Base-by-base conservation (phyloP, 1,140 invertebrate species). In the Berghia stephanieae region DNA sequence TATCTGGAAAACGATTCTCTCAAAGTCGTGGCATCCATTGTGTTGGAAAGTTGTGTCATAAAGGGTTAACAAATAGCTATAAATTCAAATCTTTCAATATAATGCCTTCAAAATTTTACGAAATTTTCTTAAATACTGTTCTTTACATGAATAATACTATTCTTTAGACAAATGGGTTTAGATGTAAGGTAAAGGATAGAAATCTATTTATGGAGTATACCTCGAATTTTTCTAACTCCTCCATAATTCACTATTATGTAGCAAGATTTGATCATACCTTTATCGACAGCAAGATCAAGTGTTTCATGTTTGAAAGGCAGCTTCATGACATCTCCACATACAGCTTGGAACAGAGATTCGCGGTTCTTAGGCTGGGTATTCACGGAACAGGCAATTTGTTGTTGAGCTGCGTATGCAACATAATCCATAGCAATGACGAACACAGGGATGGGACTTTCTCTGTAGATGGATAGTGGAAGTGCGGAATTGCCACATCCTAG, bases 271-370 rank as follows among this genome's bases (percentile, higher is more conserved):
- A 3, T 21, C n/a, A 46, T 24, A 71, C 69, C 69, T 73, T 73
- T 73, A 40, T 73, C 71, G 13, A 73, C 38, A 36, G 42, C 27
- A 4, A 73, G 21, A 38, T 73, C 36, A 73, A 73, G 57, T n/a
- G n/a, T n/a, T 31, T 24, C 34, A 31, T 3, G 18, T 6, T 34
- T 2, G 27, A 73, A 73, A n/a, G 71, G 71, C 2, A 73, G 34
- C 18, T 38, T 36, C 34, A 34, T 21, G 18, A 73, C 49, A 73
- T 73, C 71, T 38, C 27, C 71, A 55, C 46, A 55, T 1, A 73
- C n/a, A 5, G 38, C 13, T 18, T 55, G 46, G 5, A 2, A 38
- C 21, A 52, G 24, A 36, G 71, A 73, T 16, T 57, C 71, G 36
- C 18, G 6, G 10, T 38, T 10, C 3, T 1, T n/a, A 18, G 34